phyloP scores from a whole-genome alignment of 2,888 invertebrate genomes.

The Lithophane leautieri region DNA sequence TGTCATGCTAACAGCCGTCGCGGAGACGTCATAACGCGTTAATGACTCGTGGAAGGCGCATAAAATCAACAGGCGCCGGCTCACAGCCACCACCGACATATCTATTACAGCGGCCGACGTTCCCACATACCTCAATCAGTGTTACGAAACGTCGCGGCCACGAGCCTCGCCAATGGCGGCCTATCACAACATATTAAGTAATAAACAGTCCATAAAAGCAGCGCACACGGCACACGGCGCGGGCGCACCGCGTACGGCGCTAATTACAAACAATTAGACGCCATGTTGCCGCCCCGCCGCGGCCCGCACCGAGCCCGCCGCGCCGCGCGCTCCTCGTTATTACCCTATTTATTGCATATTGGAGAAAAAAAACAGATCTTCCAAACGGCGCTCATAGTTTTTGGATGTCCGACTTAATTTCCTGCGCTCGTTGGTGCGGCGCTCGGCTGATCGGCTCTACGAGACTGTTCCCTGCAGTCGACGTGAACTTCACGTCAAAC shows the following conservation, averaged over 20 bases:
- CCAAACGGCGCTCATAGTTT: slow-evolving; percentile 74
- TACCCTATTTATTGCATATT: slow-evolving; percentile 87
- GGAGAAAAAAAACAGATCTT: slow-evolving; percentile 80
- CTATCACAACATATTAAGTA: slow-evolving; percentile 86
- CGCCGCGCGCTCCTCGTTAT: slow-evolving; percentile 74
- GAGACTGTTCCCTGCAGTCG: background rate
- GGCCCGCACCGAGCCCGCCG: slow-evolving; percentile 65
- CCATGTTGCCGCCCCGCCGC: slow-evolving; percentile 78
- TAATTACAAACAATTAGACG: slow-evolving; percentile 88
- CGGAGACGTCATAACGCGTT: slow-evolving; percentile 55
- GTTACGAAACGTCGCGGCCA: slow-evolving; percentile 68
- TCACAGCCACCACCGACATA: slow-evolving; percentile 27
- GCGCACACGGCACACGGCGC: slow-evolving; percentile 60
- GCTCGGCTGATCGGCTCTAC: background rate
- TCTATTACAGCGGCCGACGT: slow-evolving; percentile 61
- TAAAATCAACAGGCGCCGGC: slow-evolving; percentile 54
- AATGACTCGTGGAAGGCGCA: slow-evolving; percentile 59
- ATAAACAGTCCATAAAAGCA: slow-evolving; percentile 87
- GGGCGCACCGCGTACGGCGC: slow-evolving; percentile 72
- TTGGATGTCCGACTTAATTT: slow-evolving; percentile 65
- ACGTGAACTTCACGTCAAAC: slow-evolving; percentile 35
- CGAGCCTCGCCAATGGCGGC: slow-evolving; percentile 68
- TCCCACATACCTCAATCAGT: slow-evolving; percentile 73
- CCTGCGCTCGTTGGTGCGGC: slow-evolving; percentile 61
- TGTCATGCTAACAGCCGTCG: slow-evolving; percentile 44